Evolutionary conservation across 2,113 vertebrate genomes (phyloP), one percentile per base, ranked within the genome.

Genomic region (Dolichallabes microphthalmus): DNA sequence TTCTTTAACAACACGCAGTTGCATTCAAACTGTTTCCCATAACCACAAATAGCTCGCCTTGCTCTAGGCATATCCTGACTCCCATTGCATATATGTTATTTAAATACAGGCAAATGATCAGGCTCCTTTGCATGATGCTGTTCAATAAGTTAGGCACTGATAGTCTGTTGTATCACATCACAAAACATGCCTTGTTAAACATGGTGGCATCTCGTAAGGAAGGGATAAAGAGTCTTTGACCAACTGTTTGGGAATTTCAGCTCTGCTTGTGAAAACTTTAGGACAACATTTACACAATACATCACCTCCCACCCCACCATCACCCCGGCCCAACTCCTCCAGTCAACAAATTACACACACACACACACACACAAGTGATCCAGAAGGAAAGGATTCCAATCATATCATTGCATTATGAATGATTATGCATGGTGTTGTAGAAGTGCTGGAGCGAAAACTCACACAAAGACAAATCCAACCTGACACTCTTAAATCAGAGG

Each of bases 301-400:
- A 45, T 11, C 27, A 17, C 66, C 14, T 4, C 30, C 27, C 27
- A 3, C 27, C 30, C 10, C 60, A 25, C 57, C 57, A 60, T 0
- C 25, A 45, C 22, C 61, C 52, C 13, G 4, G 45, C 68, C 45
- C 75, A 27, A 55, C 7, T 14, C 55, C 61, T 0, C 25, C 20
- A 76, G 69, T 39, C 74, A 76, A 69, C 73, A 61, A 88, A 86
- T 71, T 32, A 45, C 78, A 82, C 39, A 71, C 17, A 71, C 6
- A 71, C 32, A 55, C 82, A 85, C 55, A 85, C 50, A 45, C 78
- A 82, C 39, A 71, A 75, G 45, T 58, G 80, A 53, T 73, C 74
- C 74, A 68, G 45, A 86, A 71, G 50, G 55, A 87, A 88, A 87
- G 85, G 86, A 87, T 83, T 87, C 86, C 83, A 73, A 58, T 89